A percentile compares a stretch with the other conserved stretches of the same genome.
Conservation (phyloP, 2,113 vertebrate genomes). For the Pteruthius melanotis region DNA sequence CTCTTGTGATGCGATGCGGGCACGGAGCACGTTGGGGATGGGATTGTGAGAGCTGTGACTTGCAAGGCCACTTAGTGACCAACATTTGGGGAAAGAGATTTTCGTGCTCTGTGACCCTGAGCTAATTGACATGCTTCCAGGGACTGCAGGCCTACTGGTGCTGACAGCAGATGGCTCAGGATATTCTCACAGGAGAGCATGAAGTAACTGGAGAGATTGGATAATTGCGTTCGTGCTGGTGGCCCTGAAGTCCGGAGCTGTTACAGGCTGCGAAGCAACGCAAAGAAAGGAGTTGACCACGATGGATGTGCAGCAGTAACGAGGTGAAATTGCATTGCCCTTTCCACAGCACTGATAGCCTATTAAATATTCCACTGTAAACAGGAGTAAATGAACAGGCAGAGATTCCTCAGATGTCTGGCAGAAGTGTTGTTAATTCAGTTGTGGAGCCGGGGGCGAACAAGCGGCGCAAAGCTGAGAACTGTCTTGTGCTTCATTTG, state of each 20-base stretch:
- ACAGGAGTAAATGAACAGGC: background rate
- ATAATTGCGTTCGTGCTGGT: background rate
- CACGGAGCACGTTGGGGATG: background rate
- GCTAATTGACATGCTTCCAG: background rate
- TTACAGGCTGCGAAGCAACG: fast-evolving
- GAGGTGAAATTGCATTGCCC: background rate
- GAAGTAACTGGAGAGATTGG: background rate
- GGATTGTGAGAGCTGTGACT: background rate
- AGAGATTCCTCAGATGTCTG: background rate
- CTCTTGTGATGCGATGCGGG: background rate
- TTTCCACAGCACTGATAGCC: background rate
- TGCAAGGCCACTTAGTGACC: background rate
- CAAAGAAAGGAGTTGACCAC: background rate
- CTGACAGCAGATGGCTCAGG: conserved; percentile 22
- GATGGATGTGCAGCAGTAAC: background rate
- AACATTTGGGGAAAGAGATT: background rate
- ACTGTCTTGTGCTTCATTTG: background rate
- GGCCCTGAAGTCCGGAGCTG: background rate
- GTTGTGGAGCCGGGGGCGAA: background rate
- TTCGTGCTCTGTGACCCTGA: background rate
- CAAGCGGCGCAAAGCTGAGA: fast-evolving
- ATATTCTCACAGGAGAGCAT: background rate
- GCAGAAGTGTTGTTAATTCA: background rate
- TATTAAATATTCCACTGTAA: background rate
- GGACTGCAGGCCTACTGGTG: background rate